phyloP scores from a whole-genome alignment of 2,113 vertebrate genomes.

The Chascanopsetta lugubris region DNA sequence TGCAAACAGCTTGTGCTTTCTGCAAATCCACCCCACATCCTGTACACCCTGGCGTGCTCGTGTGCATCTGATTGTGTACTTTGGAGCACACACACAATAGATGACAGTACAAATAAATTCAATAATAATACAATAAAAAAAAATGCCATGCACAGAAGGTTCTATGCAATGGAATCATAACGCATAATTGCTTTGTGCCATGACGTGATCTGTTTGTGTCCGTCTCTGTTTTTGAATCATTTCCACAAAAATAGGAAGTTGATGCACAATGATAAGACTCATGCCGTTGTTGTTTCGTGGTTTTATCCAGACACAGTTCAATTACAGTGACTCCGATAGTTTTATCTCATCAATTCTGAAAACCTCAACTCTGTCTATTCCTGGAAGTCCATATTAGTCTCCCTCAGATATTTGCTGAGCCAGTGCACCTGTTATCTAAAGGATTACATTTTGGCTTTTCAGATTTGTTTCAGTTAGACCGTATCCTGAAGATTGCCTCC shows the following conservation, averaged over 20 bases:
- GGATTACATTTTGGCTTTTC: slow-evolving; percentile 2
- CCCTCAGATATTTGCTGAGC: slow-evolving; percentile 6
- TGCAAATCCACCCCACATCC: slow-evolving; percentile 34
- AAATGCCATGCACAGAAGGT: neutral
- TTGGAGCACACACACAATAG: neutral
- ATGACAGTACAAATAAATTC: too few relatives aligned
- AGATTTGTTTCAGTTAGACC: neutral
- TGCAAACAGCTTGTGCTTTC: slow-evolving; percentile 5
- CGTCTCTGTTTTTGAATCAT: slow-evolving; percentile 15
- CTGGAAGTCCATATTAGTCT: slow-evolving; percentile 19
- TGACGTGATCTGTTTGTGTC: slow-evolving; percentile 7
- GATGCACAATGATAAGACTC: slow-evolving; percentile 16
- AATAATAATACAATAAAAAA: neutral
- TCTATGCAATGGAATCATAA: neutral
- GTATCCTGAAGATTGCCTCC: neutral
- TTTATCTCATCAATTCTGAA: slow-evolving; percentile 15
- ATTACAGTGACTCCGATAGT: slow-evolving; percentile 14
- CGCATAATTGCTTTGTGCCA: slow-evolving; percentile 16
- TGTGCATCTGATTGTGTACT: neutral
- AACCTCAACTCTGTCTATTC: slow-evolving; percentile 7
- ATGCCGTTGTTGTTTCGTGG: neutral
- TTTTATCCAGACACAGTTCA: slow-evolving; percentile 12
- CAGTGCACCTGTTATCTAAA: slow-evolving; percentile 17
- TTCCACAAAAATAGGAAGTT: slow-evolving; percentile 17
- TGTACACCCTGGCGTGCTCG: neutral